Evolutionary conservation across 37 sponge, comb jelly and placozoan species (phyloP), one percentile per base, ranked within the genome.

Genomic region (Aphrocallistes beatrix): DNA sequence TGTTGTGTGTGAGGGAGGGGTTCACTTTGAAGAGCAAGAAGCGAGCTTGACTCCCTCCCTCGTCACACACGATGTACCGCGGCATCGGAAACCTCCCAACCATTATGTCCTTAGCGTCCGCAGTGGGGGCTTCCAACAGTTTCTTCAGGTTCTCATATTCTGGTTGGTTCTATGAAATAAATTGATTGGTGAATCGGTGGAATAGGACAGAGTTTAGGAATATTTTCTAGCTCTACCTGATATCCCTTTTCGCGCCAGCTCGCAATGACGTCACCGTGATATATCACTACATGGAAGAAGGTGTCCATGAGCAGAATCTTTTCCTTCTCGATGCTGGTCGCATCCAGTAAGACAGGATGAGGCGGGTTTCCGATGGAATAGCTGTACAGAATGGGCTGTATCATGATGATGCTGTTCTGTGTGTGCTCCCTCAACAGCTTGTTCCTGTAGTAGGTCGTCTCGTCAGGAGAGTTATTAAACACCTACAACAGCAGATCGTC

Each of bases 401-500:
- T 92, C 99, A 99, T 99, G 36, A 96, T 86, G 51, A 99, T 86
- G 10, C 89, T 90, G 50, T 94, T 91, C 21, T 87, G 94, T 37
- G 96, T 94, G 42, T 99, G 93, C 75, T 99, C 99, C 19, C 90
- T 81, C 75, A 92, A 89, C 82, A 99, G 90, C 42, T 99, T 99
- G 89, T 96, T 94, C 21, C 96, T 88, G 86, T 99, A 99, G 86
- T 96, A 99, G 1, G 96, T 84, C 1, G 89, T 92, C 83, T 99
- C 99, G 60, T 99, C 99, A 23, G 99, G 99, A 87, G 96, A 96
- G 91, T 96, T 96, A 86, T 99, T 99, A 90, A 99, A 99, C 45
- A 94, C 92, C 75, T 60, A 60, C 25, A 60, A 25, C 10, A n/a
- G n/a, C n/a, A n/a, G n/a, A n/a, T n/a, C 75, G n/a, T 13, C 6